A percentile compares a stretch with the other conserved stretches of the same genome.
These are phyloP conservation scores for Willisornis vidua DNA, from an alignment of 2,113 vertebrate genomes.

Conservation along the genomic window DNA sequence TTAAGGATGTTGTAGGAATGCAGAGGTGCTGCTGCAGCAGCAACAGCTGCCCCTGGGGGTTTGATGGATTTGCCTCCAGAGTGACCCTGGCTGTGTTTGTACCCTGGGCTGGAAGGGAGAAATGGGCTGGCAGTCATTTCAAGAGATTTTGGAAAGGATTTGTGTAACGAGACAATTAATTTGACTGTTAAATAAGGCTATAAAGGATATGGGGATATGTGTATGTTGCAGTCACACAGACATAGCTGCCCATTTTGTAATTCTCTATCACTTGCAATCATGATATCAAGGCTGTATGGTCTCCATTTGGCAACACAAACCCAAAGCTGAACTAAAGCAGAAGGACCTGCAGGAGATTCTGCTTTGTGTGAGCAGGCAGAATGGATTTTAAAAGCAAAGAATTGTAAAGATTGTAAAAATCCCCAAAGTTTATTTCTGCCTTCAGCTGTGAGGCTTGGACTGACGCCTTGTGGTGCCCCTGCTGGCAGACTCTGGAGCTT, in stretches of 20 bases:
- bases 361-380: not conserved
- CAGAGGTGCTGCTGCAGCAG: not conserved
- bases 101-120: not conserved
- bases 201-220: not conserved
- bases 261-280: rapidly evolving
- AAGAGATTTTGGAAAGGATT: not conserved
- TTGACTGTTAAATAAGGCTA: not conserved
- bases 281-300: not conserved
- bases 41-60: not conserved
- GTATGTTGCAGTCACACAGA: not conserved
- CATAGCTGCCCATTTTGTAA: not conserved
- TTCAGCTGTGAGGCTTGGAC: not conserved
- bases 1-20: not conserved
- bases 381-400: not conserved
- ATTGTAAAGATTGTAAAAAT: not conserved
- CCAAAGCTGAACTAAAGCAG: not conserved
- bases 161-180: not conserved
- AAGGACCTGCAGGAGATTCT: not conserved
- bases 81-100: not conserved
- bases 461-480: not conserved
- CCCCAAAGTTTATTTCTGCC: not conserved
- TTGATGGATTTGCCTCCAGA: not conserved
- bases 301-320: not conserved
- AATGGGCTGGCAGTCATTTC: not conserved
- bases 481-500: not conserved